phyloP scores from a whole-genome alignment of 2,888 invertebrate species.

The Coelogynopora nodosa region DNA sequence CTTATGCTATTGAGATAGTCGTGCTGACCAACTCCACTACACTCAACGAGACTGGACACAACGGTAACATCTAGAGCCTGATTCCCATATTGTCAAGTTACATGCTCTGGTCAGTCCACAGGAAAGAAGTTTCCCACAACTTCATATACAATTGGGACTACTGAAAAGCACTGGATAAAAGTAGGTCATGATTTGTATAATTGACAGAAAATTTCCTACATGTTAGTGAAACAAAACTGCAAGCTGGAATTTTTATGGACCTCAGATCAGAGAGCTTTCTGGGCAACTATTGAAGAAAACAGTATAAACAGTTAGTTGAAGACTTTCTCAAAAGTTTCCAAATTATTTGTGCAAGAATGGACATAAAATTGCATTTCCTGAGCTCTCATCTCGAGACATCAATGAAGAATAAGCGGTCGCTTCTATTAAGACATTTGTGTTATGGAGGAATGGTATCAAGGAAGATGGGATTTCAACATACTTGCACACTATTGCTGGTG shows the following conservation, averaged over 20 bases:
- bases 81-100: background rate
- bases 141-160: background rate
- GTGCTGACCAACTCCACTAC: background rate
- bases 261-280: background rate
- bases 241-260: constrained; percentile 13
- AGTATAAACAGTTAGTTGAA: background rate
- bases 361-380: background rate
- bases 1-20: too few species aligned
- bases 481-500: background rate
- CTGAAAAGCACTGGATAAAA: constrained; percentile 21
- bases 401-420: background rate
- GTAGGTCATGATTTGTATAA: background rate
- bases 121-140: background rate
- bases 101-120: constrained; percentile 14
- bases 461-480: background rate
- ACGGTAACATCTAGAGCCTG: background rate
- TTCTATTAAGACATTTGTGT: background rate
- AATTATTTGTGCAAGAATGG: background rate
- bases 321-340: background rate
- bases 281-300: background rate
- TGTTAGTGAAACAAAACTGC: background rate
- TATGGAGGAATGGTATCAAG: background rate
- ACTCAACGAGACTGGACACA: background rate
- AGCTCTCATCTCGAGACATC: background rate
- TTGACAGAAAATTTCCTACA: background rate